Evolutionary conservation across 2,888 invertebrate genomes (phyloP).

Genomic region (Toxonevra muliebris): DNA sequence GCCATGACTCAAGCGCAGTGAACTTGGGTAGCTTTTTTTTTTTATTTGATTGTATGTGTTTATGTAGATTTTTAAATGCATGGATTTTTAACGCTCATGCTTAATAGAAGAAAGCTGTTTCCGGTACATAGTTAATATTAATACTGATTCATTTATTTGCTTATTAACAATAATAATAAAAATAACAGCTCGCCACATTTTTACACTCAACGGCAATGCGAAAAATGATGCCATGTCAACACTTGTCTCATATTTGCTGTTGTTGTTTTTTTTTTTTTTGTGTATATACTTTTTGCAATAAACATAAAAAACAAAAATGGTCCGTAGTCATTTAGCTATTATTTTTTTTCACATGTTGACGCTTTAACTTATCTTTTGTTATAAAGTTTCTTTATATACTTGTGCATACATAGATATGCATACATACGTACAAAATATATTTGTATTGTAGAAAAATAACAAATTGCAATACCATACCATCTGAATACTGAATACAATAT

Average conservation of each 20-base stretch:
- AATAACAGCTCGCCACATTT: slow-evolving; percentile 13
- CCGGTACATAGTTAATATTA: neutral
- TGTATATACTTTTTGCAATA: slow-evolving; percentile 22
- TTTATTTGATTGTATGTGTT: too few relatives aligned
- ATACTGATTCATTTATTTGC: slow-evolving; percentile 32
- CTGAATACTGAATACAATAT: too few relatives aligned
- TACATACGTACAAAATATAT: too few relatives aligned
- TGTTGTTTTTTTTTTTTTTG: slow-evolving; percentile 8
- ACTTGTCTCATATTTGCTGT: slow-evolving; percentile 11
- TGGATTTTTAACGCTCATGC: too few relatives aligned
- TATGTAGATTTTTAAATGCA: too few relatives aligned
- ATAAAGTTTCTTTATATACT: too few relatives aligned
- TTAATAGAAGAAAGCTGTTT: neutral
- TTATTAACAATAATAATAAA: slow-evolving; percentile 24
- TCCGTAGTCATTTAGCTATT: slow-evolving; percentile 20
- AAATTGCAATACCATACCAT: too few relatives aligned
- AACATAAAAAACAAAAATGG: slow-evolving; percentile 17
- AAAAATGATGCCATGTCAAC: slow-evolving; percentile 29
- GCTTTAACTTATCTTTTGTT: too few relatives aligned
- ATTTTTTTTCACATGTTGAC: slow-evolving; percentile 15
- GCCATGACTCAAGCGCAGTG: too few relatives aligned
- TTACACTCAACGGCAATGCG: neutral
- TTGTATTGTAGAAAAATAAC: too few relatives aligned
- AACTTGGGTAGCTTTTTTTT: too few relatives aligned
- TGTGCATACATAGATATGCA: too few relatives aligned